phyloP scores from a whole-genome alignment of 2,888 invertebrate genomes.

The Apantesis nais region DNA sequence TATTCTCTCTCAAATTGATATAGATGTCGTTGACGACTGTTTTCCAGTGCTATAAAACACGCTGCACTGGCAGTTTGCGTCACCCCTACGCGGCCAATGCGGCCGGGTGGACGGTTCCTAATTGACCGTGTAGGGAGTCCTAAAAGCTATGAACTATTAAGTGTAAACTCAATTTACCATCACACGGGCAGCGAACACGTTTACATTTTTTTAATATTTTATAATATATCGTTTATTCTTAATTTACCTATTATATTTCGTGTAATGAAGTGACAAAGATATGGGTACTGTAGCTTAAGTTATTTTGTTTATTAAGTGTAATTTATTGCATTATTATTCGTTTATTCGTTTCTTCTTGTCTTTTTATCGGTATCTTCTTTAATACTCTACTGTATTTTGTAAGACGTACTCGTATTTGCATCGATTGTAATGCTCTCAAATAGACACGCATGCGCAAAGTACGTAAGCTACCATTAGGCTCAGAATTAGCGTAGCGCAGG shows the following conservation, averaged over 20 bases:
- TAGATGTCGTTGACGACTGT: conserved; percentile 10
- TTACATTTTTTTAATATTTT: not conserved
- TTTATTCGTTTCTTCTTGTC: too few relatives aligned
- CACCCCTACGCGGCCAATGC: conserved; percentile 13
- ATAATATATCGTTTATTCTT: not conserved
- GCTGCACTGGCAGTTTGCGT: not conserved
- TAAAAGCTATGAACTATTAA: conserved; percentile 6
- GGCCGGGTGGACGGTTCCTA: conserved; percentile 13
- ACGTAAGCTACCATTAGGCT: not conserved
- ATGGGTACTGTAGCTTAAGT: not conserved
- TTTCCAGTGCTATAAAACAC: conserved; percentile 1
- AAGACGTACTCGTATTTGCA: not conserved
- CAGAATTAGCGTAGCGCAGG: not conserved
- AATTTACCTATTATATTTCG: not conserved
- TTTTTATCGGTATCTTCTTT: not conserved
- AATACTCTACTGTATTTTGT: not conserved
- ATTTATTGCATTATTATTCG: not conserved
- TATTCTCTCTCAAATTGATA: not conserved
- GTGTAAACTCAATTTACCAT: not conserved
- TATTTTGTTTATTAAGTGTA: not conserved
- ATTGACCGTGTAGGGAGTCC: conserved; percentile 19
- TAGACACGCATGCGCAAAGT: not conserved
- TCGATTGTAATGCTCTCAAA: too few relatives aligned
- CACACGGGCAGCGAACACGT: not conserved
- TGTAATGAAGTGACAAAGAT: not conserved